A percentile compares a stretch with the other conserved stretches of the same genome.
phyloP scores from a whole-genome alignment of 2,113 vertebrate genomes.

The Mastomys coucha region DNA sequence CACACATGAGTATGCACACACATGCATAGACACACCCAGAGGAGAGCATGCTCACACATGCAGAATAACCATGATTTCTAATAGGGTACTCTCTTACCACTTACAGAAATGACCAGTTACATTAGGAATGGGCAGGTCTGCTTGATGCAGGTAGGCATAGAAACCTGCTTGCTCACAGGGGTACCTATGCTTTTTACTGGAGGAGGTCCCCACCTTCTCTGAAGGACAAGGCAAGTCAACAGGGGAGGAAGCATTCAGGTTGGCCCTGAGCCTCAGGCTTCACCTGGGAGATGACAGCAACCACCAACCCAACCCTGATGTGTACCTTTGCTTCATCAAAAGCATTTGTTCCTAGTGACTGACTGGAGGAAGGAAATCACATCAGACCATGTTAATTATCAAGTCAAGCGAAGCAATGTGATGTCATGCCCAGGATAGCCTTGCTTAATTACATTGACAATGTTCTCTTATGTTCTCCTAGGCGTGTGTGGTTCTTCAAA shows the following conservation, averaged over 20 bases:
- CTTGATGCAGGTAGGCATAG: not conserved
- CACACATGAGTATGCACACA: not conserved
- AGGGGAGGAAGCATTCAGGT: not conserved
- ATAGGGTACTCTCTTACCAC: not conserved
- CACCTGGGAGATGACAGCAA: not conserved
- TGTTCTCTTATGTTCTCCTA: not conserved
- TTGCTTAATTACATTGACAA: not conserved
- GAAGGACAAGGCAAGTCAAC: not conserved
- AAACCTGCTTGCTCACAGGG: not conserved
- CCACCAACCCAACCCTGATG: fast-evolving
- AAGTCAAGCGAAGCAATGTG: not conserved
- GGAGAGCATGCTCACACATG: not conserved
- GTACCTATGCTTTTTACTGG: fast-evolving
- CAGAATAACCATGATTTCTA: not conserved
- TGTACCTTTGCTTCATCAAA: not conserved
- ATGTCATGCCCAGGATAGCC: not conserved
- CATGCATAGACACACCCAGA: not conserved
- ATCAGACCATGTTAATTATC: not conserved
- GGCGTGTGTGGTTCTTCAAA: not conserved
- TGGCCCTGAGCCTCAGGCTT: too few relatives aligned
- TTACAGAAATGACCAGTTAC: not conserved
- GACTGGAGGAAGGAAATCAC: not conserved
- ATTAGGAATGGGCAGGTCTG: not conserved
- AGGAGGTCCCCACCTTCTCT: fast-evolving
- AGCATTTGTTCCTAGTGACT: not conserved